A percentile compares a stretch with the other conserved stretches of the same genome.
These are phyloP conservation scores for Temnothorax curvispinosus DNA, from an alignment of 1,140 invertebrate species.

Conservation along the genomic window DNA sequence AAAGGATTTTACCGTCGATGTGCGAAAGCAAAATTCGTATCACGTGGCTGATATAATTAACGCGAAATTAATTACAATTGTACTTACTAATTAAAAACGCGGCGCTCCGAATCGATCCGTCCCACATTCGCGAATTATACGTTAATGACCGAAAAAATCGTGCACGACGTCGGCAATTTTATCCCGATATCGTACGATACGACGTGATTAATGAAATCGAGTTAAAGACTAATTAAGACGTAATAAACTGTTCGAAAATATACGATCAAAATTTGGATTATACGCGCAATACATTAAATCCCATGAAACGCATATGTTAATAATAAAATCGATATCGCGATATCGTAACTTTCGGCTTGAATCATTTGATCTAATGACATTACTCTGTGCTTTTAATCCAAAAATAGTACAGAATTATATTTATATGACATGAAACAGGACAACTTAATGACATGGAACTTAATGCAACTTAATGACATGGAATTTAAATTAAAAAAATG, in stretches of 20 bases:
- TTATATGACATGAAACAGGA: too few species aligned
- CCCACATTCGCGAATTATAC: not conserved
- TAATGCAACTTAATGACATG: too few species aligned
- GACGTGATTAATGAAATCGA: not conserved
- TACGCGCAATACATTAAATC: not conserved
- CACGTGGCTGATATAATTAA: constrained; percentile 1
- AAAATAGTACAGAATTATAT: constrained; percentile 6
- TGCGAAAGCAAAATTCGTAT: not conserved
- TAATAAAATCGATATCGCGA: constrained; percentile 5
- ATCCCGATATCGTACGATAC: not conserved
- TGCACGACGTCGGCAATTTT: not conserved
- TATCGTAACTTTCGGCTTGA: not conserved
- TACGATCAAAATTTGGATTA: not conserved
- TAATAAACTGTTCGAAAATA: not conserved
- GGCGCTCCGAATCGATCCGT: not conserved
- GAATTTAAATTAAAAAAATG: too few species aligned
- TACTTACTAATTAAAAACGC: constrained; percentile 24
- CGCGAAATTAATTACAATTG: not conserved
- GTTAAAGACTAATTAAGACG: constrained; percentile 19
- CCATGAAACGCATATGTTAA: not conserved
- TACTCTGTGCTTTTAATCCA: not conserved
- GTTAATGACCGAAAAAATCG: not conserved
- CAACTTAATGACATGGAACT: too few species aligned
- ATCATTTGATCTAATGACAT: not conserved
- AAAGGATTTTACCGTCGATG: not conserved